These are phyloP conservation scores for Eulemur coronatus DNA, from an alignment of 2,797 vertebrate genomes.

Conservation along the genomic window DNA sequence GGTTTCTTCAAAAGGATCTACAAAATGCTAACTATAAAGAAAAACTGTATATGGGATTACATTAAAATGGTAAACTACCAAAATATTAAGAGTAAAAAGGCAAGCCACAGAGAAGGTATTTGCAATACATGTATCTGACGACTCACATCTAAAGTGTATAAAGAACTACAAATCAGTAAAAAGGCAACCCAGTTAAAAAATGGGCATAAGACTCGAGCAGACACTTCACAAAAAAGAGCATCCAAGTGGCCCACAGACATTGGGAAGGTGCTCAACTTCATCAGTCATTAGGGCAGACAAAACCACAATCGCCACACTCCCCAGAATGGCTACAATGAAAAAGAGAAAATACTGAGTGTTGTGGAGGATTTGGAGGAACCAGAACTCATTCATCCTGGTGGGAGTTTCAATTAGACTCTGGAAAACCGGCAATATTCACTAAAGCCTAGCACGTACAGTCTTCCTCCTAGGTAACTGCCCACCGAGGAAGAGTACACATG, in stretches of 20 bases:
- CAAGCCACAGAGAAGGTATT: neutral
- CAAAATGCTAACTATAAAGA: neutral
- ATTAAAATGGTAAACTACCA: neutral
- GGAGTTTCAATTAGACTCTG: neutral
- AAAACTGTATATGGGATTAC: neutral
- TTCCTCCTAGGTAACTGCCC: neutral
- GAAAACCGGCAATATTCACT: neutral
- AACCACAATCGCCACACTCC: neutral
- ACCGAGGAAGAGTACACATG: neutral
- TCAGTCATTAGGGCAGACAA: neutral
- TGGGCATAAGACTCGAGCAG: neutral
- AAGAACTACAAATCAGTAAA: neutral
- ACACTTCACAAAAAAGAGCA: neutral
- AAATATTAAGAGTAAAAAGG: neutral
- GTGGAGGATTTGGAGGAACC: neutral
- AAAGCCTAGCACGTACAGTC: neutral
- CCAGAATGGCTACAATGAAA: neutral
- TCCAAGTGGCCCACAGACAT: no score
- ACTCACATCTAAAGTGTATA: neutral
- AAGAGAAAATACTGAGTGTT: neutral
- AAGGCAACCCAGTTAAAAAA: neutral
- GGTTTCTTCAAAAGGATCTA: neutral
- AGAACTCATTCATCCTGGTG: rapidly evolving
- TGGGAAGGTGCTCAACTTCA: no score
- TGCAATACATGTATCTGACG: neutral